Evolutionary conservation across 2,888 invertebrate genomes (phyloP), one percentile per base, ranked within the genome.

Genomic region (Nomada goodeniana): DNA sequence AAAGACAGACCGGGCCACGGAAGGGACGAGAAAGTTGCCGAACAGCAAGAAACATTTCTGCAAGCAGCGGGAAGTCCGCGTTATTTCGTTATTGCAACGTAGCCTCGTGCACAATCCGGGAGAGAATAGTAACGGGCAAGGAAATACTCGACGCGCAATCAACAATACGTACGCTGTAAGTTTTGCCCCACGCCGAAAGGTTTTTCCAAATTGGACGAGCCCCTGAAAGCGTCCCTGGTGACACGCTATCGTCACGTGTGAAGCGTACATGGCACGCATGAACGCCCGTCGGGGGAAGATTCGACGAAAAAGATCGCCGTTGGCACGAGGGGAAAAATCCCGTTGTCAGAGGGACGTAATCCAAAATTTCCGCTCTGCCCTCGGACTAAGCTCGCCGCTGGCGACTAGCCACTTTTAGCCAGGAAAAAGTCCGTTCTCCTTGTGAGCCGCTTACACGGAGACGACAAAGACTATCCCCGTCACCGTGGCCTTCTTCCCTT

Each of bases 131-230:
- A 18, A 23, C 10, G 10, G 1, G 59, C 68, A 70, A 63, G 55
- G 26, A 65, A 59, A 68, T 69, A 63, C 79, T 67, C 57, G 64
- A 73, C 55, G 57, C 53, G 53, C 65, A 59, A 50, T 5, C 69
- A n/a, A 20, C 36, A 65, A 70, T 61, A 75, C 69, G 50, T 59
- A 50, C 55, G 20, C n/a, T 36, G 57, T 42, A 60, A 75, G 20
- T 57, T 44, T 47, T 47, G 52, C 52, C 36, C 47, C 20, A 0
- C 10, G 11, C 9, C 86, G 91, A 93, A 94, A 93, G 94, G 94
- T 94, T 94, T 94, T 94, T 94, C 93, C 94, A 94, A 94, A 95
- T 94, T 94, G 94, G 93, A 94, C 93, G 92, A 91, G 26, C 91
- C 92, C 90, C 90, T 93, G 94, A 94, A 94, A 94, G 94, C 93